Percentiles rank a stretch among this genome's conserved stretches.
phyloP scores from a whole-genome alignment of 2,113 vertebrate genomes.

The Mobula birostris region DNA sequence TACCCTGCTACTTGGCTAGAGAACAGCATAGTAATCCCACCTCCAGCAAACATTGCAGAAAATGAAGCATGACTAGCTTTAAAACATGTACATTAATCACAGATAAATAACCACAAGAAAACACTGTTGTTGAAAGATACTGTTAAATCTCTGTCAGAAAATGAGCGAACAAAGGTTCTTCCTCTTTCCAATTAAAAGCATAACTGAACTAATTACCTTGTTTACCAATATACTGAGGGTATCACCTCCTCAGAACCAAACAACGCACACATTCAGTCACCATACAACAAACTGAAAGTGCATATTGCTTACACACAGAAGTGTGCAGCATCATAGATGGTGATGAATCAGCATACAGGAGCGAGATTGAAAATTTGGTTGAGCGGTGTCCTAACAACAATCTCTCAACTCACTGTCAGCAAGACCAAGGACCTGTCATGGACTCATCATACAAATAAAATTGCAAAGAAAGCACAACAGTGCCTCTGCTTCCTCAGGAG shows the following conservation, averaged over 20 bases:
- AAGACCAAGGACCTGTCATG: no score
- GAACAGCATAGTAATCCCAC: background rate
- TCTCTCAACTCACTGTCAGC: no score
- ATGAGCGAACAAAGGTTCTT: background rate
- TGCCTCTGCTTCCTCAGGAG: no score
- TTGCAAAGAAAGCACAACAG: no score
- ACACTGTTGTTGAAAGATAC: background rate
- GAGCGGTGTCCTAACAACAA: no score
- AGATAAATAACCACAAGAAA: background rate
- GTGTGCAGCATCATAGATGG: no score
- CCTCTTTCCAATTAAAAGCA: background rate
- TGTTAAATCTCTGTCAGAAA: background rate
- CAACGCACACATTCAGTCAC: background rate
- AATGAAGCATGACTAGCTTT: background rate
- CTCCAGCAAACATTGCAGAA: background rate
- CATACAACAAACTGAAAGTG: background rate
- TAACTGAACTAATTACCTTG: background rate
- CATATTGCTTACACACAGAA: no score
- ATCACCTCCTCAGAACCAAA: background rate
- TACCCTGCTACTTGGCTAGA: background rate
- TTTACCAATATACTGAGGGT: background rate
- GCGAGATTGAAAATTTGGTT: no score
- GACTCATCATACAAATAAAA: no score
- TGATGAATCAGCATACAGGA: no score
- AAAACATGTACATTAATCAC: background rate